These are phyloP conservation scores for Agrypnia vestita DNA, from an alignment of 1,140 invertebrate species.

Conservation along the genomic window DNA sequence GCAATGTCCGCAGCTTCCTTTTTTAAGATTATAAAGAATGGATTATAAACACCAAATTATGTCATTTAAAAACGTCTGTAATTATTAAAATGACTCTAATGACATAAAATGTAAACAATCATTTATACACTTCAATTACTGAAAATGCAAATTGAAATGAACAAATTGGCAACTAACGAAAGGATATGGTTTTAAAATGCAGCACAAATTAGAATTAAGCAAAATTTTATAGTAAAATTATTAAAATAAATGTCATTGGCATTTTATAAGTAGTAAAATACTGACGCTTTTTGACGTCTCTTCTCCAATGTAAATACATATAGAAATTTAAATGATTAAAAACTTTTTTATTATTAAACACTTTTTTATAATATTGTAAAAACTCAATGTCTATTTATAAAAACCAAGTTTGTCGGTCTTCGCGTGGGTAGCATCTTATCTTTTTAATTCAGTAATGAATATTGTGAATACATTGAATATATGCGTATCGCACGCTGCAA, in stretches of 20 bases:
- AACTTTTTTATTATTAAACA: conserved; percentile 8
- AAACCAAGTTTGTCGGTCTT: conserved; percentile 13
- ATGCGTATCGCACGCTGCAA: too few relatives aligned
- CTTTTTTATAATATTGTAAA: conserved; percentile 41
- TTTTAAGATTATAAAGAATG: too few relatives aligned
- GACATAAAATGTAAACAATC: too few relatives aligned
- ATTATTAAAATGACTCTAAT: too few relatives aligned
- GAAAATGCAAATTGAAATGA: too few relatives aligned
- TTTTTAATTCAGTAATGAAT: not conserved
- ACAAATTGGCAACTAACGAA: too few relatives aligned
- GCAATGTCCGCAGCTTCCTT: too few relatives aligned
- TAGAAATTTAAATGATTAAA: conserved; percentile 23
- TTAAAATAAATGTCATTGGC: conserved; percentile 1
- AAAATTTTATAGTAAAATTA: conserved; percentile 24
- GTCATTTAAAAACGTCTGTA: too few relatives aligned
- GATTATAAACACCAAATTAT: too few relatives aligned
- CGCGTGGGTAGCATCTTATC: conserved; percentile 36
- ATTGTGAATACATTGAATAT: too few relatives aligned
- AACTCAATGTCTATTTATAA: conserved; percentile 40
- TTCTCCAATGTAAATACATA: conserved; percentile 19
- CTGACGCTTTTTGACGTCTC: conserved; percentile 3
- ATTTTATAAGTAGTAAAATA: conserved; percentile 6
- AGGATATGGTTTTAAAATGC: conserved; percentile 25
- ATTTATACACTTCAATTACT: too few relatives aligned
- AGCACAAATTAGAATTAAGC: conserved; percentile 44